phyloP scores from a whole-genome alignment of 2,888 invertebrate genomes.

The Pristionchus mayeri region DNA sequence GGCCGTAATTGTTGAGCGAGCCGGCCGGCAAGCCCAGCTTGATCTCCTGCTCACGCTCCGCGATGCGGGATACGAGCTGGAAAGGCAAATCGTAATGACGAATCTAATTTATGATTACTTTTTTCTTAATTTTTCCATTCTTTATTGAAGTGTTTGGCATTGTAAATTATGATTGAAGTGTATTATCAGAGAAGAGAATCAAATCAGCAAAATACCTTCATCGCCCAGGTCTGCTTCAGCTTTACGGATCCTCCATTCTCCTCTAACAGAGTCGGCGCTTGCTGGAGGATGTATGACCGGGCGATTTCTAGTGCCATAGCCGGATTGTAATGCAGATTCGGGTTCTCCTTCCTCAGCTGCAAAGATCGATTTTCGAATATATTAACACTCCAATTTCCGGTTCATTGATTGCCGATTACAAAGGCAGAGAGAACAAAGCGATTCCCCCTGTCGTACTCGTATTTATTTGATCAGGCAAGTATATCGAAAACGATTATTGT shows the following conservation, averaged over 20 bases:
- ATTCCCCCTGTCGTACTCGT: constrained; percentile 22
- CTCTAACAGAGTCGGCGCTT: constrained; percentile 76
- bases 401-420: constrained; percentile 1
- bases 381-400: background rate
- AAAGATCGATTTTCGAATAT: background rate
- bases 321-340: constrained; percentile 62
- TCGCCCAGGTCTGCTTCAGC: constrained; percentile 78
- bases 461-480: constrained; percentile 42
- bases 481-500: constrained; percentile 43
- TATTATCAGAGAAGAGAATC: too few relatives aligned
- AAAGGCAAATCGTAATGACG: background rate
- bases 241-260: constrained; percentile 78
- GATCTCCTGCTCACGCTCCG: constrained; percentile 67
- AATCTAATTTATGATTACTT: background rate
- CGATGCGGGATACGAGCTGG: constrained; percentile 65
- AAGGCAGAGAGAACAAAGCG: constrained; percentile 7
- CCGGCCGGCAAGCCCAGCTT: constrained; percentile 65
- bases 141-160: too few relatives aligned
- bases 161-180: too few relatives aligned
- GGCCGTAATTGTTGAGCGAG: constrained; percentile 61
- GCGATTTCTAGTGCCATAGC: constrained; percentile 75
- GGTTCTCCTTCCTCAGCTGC: constrained; percentile 59
- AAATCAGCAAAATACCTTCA: constrained; percentile 69
- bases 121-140: background rate
- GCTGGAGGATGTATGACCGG: constrained; percentile 74